Evolutionary conservation across 37 sponge, comb jelly and placozoan genomes (phyloP), one percentile per base, ranked within the genome.

Genomic region (Haliclona indistincta): DNA sequence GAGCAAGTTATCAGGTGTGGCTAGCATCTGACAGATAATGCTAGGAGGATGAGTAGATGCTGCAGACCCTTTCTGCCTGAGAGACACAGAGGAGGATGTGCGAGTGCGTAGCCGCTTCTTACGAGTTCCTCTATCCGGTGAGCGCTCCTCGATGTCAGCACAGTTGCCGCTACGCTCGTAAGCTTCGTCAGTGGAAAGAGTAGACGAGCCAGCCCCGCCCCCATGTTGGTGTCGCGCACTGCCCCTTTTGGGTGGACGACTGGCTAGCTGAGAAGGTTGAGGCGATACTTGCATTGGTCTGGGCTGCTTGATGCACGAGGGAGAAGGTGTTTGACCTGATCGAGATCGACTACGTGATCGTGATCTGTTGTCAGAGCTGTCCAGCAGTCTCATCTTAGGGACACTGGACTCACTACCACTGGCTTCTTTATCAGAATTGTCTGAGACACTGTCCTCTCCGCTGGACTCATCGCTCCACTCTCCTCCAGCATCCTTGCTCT

Each of bases 1-100:
- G 2, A 96, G 84, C 35, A 96, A 85, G 38, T 81, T 79, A 28
- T 71, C 81, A 1, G 97, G 91, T 26, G 97, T 87, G 22, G 97
- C 86, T 1, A 96, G 85, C 94, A 96, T 93, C 32, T 70, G 68
- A 38, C 74, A 74, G 22, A 94, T 42, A 33, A 94, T 68, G 39
- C 73, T 26, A 58, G 60, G 7, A 77, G 38, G 33, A 62, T 32
- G 68, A 32, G 43, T 74, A 47, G 28, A 38, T 19, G 10, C 28
- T 43, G 13, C 26, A 20, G 60, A 58, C 26, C 6, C 7, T 8
- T 17, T 47, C 28, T 58, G 11, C 28, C 60, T 58, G 22, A n/a
- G 7, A 20, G 11, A 25, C 26, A n/a, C 11, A 6, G 13, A 23
- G 4, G 76, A 62, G 29, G 70, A 77, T 13, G 52, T 44, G 26